Evolutionary conservation across 2,797 vertebrate genomes (phyloP).

Genomic region (Sebastes ruberrimus): DNA sequence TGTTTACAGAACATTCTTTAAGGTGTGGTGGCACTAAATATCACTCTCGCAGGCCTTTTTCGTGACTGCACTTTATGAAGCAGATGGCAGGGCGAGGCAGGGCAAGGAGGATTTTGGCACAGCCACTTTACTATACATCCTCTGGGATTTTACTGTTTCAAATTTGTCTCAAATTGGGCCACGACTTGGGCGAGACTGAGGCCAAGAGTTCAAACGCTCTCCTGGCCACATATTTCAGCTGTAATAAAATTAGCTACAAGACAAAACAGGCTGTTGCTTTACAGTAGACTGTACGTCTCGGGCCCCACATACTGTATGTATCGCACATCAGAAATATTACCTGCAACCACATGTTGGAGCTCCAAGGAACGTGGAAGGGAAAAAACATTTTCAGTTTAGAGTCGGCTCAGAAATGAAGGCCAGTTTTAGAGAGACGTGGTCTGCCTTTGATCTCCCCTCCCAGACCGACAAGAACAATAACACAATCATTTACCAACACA

Average conservation of each 20-base stretch:
- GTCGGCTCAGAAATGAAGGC: constrained; percentile 50
- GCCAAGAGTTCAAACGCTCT: constrained; percentile 62
- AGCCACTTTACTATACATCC: constrained; percentile 60
- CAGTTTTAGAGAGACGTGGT: constrained; percentile 43
- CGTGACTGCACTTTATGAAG: constrained; percentile 66
- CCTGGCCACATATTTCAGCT: constrained; percentile 32
- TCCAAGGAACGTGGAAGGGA: constrained; percentile 23
- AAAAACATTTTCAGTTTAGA: constrained; percentile 58
- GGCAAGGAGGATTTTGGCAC: constrained; percentile 57
- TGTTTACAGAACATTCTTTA: constrained; percentile 50
- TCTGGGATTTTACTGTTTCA: constrained; percentile 65
- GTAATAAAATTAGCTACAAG: constrained; percentile 54
- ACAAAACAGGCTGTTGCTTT: constrained; percentile 40
- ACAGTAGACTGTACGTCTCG: constrained; percentile 1
- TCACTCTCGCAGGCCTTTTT: constrained; percentile 43
- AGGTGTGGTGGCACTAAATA: constrained; percentile 63
- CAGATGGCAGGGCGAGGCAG: constrained; percentile 74
- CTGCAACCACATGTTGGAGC: constrained; percentile 49
- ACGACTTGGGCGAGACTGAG: constrained; percentile 45
- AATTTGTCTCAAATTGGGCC: constrained; percentile 55
- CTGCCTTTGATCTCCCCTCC: constrained; percentile 59
- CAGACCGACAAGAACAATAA: constrained; percentile 52
- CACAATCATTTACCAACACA: constrained; percentile 52
- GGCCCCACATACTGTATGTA: not conserved
- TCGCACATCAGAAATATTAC: constrained; percentile 48